phyloP scores from a whole-genome alignment of 2,888 invertebrate genomes.

The Patella ulyssiponensis region DNA sequence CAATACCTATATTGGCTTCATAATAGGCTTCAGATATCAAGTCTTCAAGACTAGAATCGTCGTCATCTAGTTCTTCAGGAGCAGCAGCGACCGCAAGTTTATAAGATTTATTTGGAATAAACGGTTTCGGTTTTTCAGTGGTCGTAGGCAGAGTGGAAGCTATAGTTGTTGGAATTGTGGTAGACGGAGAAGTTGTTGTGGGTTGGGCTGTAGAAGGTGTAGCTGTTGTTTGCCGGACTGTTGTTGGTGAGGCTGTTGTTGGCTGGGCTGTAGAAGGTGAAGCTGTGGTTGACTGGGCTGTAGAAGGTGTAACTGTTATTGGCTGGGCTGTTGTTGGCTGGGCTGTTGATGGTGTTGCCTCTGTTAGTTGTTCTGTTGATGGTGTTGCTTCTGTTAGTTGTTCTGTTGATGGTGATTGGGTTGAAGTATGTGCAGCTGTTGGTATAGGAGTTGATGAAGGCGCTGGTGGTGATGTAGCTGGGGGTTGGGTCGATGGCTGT shows the following conservation, averaged over 20 bases:
- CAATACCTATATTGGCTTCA: constrained; percentile 8
- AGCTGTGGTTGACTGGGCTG: background rate
- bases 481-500: too few species aligned
- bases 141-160: background rate
- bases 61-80: background rate
- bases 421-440: background rate
- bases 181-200: background rate
- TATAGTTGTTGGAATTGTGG: background rate
- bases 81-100: background rate
- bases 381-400: background rate
- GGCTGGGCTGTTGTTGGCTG: background rate
- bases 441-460: background rate
- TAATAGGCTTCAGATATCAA: background rate
- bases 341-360: background rate
- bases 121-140: constrained; percentile 1
- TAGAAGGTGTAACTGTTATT: background rate
- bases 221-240: background rate
- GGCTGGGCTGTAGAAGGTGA: background rate
- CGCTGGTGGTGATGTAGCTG: background rate
- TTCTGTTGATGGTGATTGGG: background rate
- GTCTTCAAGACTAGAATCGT: background rate
- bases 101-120: constrained; percentile 3
- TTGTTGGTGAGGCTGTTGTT: background rate
- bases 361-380: background rate
- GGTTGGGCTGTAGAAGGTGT: background rate